Percentiles rank a stretch among this genome's conserved stretches.
phyloP scores from a whole-genome alignment of 1,140 invertebrate species.

The Agrypnia vestita region DNA sequence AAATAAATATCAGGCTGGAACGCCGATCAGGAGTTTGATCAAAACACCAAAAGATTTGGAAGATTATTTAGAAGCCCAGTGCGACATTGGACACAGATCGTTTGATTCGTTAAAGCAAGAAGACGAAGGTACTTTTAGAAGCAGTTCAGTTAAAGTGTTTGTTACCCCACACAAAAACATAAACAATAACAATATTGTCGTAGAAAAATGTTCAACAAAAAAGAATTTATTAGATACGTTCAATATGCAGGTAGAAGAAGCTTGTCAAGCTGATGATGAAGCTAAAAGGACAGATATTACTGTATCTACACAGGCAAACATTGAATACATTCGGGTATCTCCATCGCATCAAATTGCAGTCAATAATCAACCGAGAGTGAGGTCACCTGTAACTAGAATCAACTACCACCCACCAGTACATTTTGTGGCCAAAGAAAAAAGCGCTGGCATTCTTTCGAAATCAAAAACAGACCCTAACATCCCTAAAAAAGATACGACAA shows the following conservation, averaged over 20 bases:
- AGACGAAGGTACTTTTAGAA: conserved; percentile 28
- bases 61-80: conserved; percentile 71
- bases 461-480: conserved; percentile 25
- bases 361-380: conserved; percentile 70
- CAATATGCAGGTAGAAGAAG: conserved; percentile 36
- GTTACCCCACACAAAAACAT: conserved; percentile 56
- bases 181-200: conserved; percentile 51
- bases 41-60: conserved; percentile 72
- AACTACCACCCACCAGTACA: conserved; percentile 53
- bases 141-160: conserved; percentile 47
- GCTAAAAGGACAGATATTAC: background rate
- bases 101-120: conserved; percentile 65
- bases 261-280: conserved; percentile 8
- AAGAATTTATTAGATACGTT: conserved; percentile 54
- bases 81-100: conserved; percentile 67
- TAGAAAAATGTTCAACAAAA: conserved; percentile 57
- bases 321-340: conserved; percentile 70
- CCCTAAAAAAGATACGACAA: conserved; percentile 16
- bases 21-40: conserved; percentile 70
- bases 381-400: conserved; percentile 69
- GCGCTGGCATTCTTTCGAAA: conserved; percentile 13
- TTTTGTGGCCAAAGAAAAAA: conserved; percentile 43
- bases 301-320: conserved; percentile 60
- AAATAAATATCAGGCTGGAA: conserved; percentile 50
- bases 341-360: conserved; percentile 71